Evolutionary conservation across 2,888 invertebrate genomes (phyloP).

Genomic region (Drosophila aldrichi): DNA sequence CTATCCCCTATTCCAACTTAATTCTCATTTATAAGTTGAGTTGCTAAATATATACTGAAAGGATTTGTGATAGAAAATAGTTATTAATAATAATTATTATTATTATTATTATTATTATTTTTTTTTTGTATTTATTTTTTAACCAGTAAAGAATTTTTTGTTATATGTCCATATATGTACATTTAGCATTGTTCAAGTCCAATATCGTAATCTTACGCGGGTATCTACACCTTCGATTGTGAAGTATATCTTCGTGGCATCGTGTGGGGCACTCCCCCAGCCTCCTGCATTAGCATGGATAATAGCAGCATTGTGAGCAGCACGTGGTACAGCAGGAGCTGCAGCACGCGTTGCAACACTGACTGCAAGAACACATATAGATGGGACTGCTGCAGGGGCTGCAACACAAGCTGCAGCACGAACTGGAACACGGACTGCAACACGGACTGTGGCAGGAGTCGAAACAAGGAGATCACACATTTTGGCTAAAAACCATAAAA

Average conservation of each 20-base stretch:
- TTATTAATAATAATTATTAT: too few relatives aligned
- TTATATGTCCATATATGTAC: slow-evolving; percentile 5
- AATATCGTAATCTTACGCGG: not conserved
- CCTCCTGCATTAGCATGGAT: not conserved
- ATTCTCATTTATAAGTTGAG: not conserved
- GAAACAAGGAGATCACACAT: slow-evolving; percentile 4
- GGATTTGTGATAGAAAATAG: too few relatives aligned
- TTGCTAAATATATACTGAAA: too few relatives aligned
- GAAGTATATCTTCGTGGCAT: not conserved
- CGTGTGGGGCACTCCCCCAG: not conserved
- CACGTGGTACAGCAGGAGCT: not conserved
- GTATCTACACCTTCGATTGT: not conserved
- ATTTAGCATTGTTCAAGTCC: not conserved
- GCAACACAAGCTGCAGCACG: slow-evolving; percentile 5
- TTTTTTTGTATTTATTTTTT: too few relatives aligned
- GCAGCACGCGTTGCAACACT: slow-evolving; percentile 2
- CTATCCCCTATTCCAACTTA: not conserved
- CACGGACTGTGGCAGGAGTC: not conserved
- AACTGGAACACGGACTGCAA: not conserved
- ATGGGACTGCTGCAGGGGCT: not conserved
- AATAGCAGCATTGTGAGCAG: not conserved
- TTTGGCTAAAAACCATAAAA: not conserved
- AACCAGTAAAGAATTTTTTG: not conserved
- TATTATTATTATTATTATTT: too few relatives aligned
- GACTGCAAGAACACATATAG: slow-evolving; percentile 4